These are phyloP conservation scores for Melolontha melolontha DNA, from an alignment of 2,888 invertebrate genomes.

Conservation along the genomic window DNA sequence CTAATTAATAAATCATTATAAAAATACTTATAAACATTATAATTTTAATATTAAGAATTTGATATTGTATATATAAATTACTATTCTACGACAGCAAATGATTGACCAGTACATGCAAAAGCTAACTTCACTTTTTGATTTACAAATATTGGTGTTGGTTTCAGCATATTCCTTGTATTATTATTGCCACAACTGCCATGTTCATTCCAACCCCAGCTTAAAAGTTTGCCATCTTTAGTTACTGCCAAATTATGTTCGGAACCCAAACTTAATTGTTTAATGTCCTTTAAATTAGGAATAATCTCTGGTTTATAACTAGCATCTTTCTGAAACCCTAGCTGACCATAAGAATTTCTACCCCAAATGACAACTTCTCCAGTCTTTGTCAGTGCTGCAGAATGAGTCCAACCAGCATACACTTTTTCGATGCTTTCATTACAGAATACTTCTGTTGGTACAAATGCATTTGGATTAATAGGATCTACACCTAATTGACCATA, in stretches of 20 bases:
- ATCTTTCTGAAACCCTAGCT: slow-evolving; percentile 72
- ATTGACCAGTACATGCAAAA: slow-evolving; percentile 68
- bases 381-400: slow-evolving; percentile 74
- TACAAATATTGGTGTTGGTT: slow-evolving; percentile 64
- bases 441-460: slow-evolving; percentile 69
- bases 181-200: slow-evolving; percentile 87
- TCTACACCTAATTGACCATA: slow-evolving; percentile 80
- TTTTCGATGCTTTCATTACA: slow-evolving; percentile 70
- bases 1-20: slow-evolving; percentile 59
- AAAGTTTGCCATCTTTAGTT: slow-evolving; percentile 73
- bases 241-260: slow-evolving; percentile 85
- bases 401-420: slow-evolving; percentile 83
- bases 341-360: slow-evolving; percentile 87
- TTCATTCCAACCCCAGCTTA: slow-evolving; percentile 92
- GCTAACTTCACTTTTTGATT: slow-evolving; percentile 60
- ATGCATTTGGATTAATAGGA: slow-evolving; percentile 67
- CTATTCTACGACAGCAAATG: slow-evolving; percentile 67
- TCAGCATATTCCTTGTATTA: slow-evolving; percentile 64
- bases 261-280: slow-evolving; percentile 75
- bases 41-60: slow-evolving; percentile 48
- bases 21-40: slow-evolving; percentile 60
- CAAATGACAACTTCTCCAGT: slow-evolving; percentile 76
- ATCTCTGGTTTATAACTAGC: slow-evolving; percentile 65
- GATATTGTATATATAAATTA: slow-evolving; percentile 8
- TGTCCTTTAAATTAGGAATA: slow-evolving; percentile 67